A percentile compares a stretch with the other conserved stretches of the same genome.
Conservation (phyloP, 2,113 vertebrate species). For the Amblyornis subalaris region DNA sequence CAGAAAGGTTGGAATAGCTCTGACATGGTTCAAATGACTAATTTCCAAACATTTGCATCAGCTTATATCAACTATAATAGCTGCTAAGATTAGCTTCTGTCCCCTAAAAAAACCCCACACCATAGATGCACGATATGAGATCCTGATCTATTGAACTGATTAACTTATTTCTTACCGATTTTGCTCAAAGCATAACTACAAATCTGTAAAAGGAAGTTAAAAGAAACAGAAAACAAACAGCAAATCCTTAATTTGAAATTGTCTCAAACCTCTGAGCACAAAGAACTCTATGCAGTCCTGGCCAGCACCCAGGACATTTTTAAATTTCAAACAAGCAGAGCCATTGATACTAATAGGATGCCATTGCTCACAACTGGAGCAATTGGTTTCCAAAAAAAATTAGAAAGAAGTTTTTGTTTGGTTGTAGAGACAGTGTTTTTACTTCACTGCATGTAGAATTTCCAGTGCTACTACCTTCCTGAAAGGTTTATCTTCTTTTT, state of each 20-base stretch:
- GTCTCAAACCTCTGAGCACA: neutral
- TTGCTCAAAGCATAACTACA: neutral
- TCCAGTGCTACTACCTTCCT: neutral
- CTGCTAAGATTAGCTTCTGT: neutral
- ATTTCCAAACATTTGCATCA: conserved; percentile 14
- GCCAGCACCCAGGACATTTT: neutral
- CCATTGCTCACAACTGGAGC: neutral
- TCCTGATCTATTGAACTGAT: neutral
- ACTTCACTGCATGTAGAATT: neutral
- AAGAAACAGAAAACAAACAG: neutral
- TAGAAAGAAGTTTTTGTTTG: neutral
- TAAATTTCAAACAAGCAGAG: neutral
- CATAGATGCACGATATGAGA: neutral
- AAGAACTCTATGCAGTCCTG: neutral
- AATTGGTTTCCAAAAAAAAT: neutral
- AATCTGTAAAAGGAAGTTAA: neutral
- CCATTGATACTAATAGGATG: neutral
- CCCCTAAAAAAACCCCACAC: neutral
- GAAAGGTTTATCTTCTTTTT: neutral
- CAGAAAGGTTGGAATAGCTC: neutral
- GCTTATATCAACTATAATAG: neutral
- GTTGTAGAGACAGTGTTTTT: neutral
- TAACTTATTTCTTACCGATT: neutral
- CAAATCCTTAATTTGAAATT: neutral
- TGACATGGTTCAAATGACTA: conserved; percentile 13